phyloP scores from a whole-genome alignment of 2,888 invertebrate genomes.

The Heliconius charithonia region DNA sequence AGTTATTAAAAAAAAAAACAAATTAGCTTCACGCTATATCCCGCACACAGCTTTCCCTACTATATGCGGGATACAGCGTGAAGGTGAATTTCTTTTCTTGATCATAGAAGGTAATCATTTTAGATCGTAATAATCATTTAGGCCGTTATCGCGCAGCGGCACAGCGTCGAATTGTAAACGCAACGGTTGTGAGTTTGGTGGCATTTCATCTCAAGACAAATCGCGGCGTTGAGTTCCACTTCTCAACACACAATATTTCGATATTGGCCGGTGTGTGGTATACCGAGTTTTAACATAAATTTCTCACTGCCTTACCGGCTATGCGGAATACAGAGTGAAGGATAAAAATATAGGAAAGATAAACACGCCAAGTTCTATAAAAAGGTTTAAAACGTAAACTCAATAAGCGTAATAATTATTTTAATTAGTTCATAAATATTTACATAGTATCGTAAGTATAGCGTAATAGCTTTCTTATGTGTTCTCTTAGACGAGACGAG shows the following conservation, averaged over 20 bases:
- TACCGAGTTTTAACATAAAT: background rate
- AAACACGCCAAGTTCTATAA: constrained; percentile 26
- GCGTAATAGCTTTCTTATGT: constrained; percentile 29
- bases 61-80: no score
- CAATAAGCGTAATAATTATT: constrained; percentile 25
- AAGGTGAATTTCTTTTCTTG: no score
- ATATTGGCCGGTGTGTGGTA: background rate
- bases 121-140: no score
- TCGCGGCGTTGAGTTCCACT: no score
- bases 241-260: no score
- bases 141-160: no score
- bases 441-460: constrained; percentile 11
- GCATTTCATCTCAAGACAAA: background rate
- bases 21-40: no score
- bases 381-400: constrained; percentile 17
- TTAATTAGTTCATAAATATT: constrained; percentile 35
- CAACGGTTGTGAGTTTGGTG: no score
- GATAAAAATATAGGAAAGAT: background rate
- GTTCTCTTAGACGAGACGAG: constrained; percentile 8
- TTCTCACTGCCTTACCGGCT: background rate
- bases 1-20: no score
- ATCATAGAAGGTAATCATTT: no score
- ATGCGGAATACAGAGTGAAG: background rate
- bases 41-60: no score
- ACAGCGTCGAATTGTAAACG: no score